phyloP scores from a whole-genome alignment of 2,888 invertebrate species.

The Pachycephus smyrnensis region DNA sequence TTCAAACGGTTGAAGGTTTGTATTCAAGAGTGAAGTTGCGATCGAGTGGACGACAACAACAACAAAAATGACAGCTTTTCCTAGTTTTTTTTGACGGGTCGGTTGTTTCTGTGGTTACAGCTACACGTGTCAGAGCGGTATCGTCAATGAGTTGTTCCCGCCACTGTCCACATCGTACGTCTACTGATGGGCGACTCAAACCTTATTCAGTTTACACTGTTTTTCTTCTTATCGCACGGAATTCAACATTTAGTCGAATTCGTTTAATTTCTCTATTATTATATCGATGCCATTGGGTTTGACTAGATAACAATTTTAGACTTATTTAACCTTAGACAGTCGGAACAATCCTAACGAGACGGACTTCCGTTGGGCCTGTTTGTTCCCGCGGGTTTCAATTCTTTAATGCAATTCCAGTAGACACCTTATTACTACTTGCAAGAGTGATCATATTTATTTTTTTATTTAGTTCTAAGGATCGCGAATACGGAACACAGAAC shows the following conservation, averaged over 20 bases:
- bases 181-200: slow-evolving; percentile 51
- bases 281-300: not conserved
- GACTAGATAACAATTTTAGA: not conserved
- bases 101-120: slow-evolving; percentile 79
- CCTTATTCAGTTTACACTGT: slow-evolving; percentile 32
- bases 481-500: not conserved
- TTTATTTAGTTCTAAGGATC: not conserved
- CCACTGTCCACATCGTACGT: slow-evolving; percentile 67
- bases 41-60: not conserved
- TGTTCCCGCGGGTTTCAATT: not conserved
- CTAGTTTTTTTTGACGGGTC: slow-evolving; percentile 40
- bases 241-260: not conserved
- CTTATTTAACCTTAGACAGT: not conserved
- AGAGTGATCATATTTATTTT: slow-evolving; percentile 9
- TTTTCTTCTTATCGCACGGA: not conserved
- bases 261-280: not conserved
- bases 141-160: slow-evolving; percentile 94
- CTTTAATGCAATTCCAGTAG: not conserved
- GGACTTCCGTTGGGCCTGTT: not conserved
- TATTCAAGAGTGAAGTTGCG: not conserved
- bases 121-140: slow-evolving; percentile 92
- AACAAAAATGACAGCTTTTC: not conserved
- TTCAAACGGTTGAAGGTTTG: not conserved
- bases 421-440: not conserved
- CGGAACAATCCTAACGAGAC: not conserved